Evolutionary conservation across 2,113 vertebrate species (phyloP), one percentile per base, ranked within the genome.

Genomic region (Corythornis cristatus): DNA sequence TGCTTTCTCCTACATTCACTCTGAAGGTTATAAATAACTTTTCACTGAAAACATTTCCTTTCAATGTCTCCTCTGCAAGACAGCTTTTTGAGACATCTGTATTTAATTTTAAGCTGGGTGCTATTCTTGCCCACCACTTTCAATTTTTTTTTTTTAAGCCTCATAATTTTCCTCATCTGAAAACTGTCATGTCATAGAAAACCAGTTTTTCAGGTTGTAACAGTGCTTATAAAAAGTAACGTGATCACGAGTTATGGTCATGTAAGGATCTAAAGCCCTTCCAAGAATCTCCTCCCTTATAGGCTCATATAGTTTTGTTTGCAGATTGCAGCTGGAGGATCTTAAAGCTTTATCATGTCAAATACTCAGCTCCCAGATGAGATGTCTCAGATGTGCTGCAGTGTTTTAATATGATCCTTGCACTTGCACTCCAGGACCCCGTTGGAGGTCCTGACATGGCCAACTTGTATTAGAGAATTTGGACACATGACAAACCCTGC

Each of bases 161-260:
- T 89, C 8, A 2, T 66, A 23, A 67, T 89, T 94, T 93, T 82
- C 58, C 64, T 92, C 71, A 66, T 78, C 62, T 94, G 67, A 88
- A 93, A 94, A 73, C 35, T 83, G 58, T 66, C 54, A 58, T 73
- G 45, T 66, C 71, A 40, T 9, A 83, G 79, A 35, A 79, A 94
- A 83, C 9, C 35, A 16, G 7, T 66, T 88, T 80, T 77, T 13
- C 33, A 65, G 57, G 62, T 42, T 75, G 21, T 57, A 60, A 23
- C 21, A 46, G 31, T 51, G 28, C 50, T 73, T 91, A 33, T 60
- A 5, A 82, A 84, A 85, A 46, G 15, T n/a, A 31, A n/a, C 50
- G 35, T 4, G 37, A 45, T 54, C 31, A 22, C 3, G 2, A 56
- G 46, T 73, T 83, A 66, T 15, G 56, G 51, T 48, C 48, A 29